Evolutionary conservation across 2,113 vertebrate genomes (phyloP), one percentile per base, ranked within the genome.

Genomic region (Telmatochromis sp.): DNA sequence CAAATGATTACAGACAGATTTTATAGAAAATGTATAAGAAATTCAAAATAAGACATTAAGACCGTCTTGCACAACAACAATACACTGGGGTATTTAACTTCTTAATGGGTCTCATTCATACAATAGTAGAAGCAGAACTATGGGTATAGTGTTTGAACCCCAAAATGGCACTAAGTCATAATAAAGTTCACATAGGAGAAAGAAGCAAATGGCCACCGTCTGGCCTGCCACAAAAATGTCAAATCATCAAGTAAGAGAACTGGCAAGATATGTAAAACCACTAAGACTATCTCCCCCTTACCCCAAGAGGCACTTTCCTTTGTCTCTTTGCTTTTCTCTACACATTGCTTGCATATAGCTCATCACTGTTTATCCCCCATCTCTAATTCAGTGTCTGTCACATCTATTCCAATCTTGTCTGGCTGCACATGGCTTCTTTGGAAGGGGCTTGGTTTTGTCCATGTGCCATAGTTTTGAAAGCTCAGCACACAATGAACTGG

Each of bases 401-500:
- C 68, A 68, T 88, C 45, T 91, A 86, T 91, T 88, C 87, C 57
- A 89, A 87, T 79, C 80, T 85, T 50, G 84, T 89, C 88, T 86
- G 86, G 87, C 83, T 57, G 84, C 80, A 60, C 75, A 83, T 33
- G 80, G 81, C 42, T 88, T 45, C 78, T 55, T 83, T 90, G 87
- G 65, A 87, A 88, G 84, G 11, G 9, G 75, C 55, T 65, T 14
- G 37, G 60, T 85, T 91, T 87, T 91, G 60, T 91, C 68, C 40
- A 14, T 60, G 84, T 82, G 80, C 88, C 86, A 88, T 21, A 55
- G 87, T 89, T 92, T 89, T 87, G 82, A 93, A 93, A 93, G 92
- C 92, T 94, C 91, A 94, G 94, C 93, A 93, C 91, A 91, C 80
- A 90, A 89, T 80, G 85, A 89, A 91, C 85, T 47, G 60, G 80